Conservation (phyloP, 1,140 invertebrate species). For the Bombus huntii region DNA sequence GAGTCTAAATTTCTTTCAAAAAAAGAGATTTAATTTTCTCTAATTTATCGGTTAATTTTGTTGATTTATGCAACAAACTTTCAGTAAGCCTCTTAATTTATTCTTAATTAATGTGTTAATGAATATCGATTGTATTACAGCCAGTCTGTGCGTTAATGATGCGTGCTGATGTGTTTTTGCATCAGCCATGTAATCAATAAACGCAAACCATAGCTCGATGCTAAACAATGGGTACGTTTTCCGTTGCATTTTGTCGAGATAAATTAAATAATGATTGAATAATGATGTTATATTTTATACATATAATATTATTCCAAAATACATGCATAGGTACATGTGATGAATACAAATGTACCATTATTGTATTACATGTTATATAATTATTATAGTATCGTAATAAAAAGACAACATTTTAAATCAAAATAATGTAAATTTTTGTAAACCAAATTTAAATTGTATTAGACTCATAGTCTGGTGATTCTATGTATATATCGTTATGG, state of each 20-base stretch:
- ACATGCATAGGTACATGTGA: neutral
- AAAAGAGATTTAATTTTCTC: neutral
- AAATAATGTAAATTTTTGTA: no score
- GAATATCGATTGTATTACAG: constrained; percentile 37
- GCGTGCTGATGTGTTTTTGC: constrained; percentile 42
- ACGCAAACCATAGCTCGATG: neutral
- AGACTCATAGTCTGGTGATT: no score
- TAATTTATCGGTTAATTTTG: neutral
- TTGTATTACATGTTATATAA: no score
- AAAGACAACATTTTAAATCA: no score
- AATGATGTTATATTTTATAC: neutral
- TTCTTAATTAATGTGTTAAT: constrained; percentile 18
- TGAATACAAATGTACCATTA: no score
- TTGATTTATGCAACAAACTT: constrained; percentile 1
- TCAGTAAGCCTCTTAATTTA: constrained; percentile 15
- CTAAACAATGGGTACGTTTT: neutral
- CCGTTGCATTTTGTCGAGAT: neutral
- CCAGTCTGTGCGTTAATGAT: constrained; percentile 20
- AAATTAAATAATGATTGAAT: neutral
- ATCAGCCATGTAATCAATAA: constrained; percentile 29
- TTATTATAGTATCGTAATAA: no score
- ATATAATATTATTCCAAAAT: neutral
- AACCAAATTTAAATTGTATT: no score
- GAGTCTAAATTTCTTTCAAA: neutral
- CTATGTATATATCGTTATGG: no score